Evolutionary conservation across 2,888 invertebrate species (phyloP), one percentile per base, ranked within the genome.

Genomic region (Caprella mutica): DNA sequence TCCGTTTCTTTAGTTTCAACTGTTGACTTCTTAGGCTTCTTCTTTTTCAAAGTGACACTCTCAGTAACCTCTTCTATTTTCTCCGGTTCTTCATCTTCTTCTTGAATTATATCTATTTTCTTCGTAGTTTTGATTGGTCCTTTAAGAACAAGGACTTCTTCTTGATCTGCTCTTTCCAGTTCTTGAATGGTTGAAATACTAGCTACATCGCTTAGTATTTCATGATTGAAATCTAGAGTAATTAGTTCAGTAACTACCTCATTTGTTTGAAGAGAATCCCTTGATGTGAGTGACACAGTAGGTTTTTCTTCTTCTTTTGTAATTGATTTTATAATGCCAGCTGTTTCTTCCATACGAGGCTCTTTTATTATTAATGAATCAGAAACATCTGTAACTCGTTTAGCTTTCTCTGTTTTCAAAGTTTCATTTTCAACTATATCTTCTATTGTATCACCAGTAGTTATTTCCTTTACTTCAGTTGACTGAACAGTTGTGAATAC

Each of bases 61-160:
- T 44, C 44, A 24, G 14, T n/a, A 5, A 26, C 6, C 26, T 26
- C 6, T 24, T 44, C 26, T 44, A 26, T 27, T 44, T 44, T 17
- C 1, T 58, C 70, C n/a, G 67, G 35, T 44, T 61, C 65, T 52
- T 66, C 67, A 19, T 44, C 40, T 39, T 55, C 50, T 55, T 64
- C 57, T 9, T 46, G 24, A 5, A 57, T 24, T 48, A 54, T 55
- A 43, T 57, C 52, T 21, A 56, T 50, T 19, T 55, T 57, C 19
- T 42, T 55, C 23, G 56, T 55, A 30, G 54, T n/a, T n/a, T n/a
- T n/a, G n/a, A n/a, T 65, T 30, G 55, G 58, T 19, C 56, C 66
- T 43, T 55, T 50, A 27, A 65, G 53, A 23, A 65, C 61, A 52
- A 65, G 48, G 14, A 63, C 63, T 52, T 63, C 63, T 39, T 63